Evolutionary conservation across 2,888 invertebrate genomes (phyloP).

Genomic region (Nymphalis urticae): DNA sequence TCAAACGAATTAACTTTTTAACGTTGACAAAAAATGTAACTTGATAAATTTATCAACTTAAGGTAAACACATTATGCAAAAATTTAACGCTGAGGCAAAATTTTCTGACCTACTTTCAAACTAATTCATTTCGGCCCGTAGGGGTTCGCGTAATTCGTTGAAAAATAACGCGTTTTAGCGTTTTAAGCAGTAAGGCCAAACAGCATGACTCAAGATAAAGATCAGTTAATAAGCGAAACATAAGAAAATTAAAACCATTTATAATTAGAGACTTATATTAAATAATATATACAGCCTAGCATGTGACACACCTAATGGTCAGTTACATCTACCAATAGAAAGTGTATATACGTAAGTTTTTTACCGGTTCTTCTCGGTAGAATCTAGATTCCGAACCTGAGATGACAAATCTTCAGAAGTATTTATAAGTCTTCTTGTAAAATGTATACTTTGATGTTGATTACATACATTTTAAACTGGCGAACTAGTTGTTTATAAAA

Average conservation of each 20-base stretch:
- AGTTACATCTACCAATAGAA: too few relatives aligned
- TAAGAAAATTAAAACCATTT: not conserved
- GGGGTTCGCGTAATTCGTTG: conserved; percentile 48
- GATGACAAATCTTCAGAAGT: too few relatives aligned
- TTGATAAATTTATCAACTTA: conserved; percentile 27
- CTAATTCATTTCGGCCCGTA: conserved; percentile 59
- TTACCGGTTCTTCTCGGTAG: too few relatives aligned
- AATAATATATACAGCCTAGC: too few relatives aligned
- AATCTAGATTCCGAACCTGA: too few relatives aligned
- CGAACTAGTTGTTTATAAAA: too few relatives aligned
- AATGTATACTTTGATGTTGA: too few relatives aligned
- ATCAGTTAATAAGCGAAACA: not conserved
- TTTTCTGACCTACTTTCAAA: conserved; percentile 66
- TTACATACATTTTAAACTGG: too few relatives aligned
- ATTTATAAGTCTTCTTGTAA: too few relatives aligned
- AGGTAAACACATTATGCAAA: conserved; percentile 40
- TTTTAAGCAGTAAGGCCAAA: conserved; percentile 21
- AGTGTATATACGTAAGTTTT: too few relatives aligned
- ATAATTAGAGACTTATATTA: not conserved
- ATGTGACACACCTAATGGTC: too few relatives aligned
- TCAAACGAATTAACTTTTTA: conserved; percentile 17
- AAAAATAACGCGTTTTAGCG: conserved; percentile 53
- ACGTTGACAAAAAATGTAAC: conserved; percentile 21
- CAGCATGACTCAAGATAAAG: not conserved
- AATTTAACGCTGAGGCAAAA: conserved; percentile 38